phyloP scores from a whole-genome alignment of 2,113 vertebrate genomes.

The Cochlearius cochlearius region DNA sequence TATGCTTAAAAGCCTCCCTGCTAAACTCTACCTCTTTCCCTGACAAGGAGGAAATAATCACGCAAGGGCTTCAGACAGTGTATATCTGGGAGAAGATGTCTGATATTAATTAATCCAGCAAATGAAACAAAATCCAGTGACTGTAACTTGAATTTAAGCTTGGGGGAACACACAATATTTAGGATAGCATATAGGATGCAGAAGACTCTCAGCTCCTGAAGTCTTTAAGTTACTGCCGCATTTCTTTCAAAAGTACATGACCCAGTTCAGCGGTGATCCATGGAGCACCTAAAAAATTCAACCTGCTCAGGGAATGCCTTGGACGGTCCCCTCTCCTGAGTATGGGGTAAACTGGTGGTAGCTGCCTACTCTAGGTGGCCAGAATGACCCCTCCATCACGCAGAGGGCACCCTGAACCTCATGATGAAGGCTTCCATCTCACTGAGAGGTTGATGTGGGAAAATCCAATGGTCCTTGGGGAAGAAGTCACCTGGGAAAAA shows the following conservation, averaged over 20 bases:
- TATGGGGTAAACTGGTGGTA: not conserved
- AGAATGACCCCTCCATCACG: not conserved
- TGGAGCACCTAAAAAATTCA: not conserved
- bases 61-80: not conserved
- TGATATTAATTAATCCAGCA: not conserved
- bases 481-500: not conserved
- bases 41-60: not conserved
- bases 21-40: not conserved
- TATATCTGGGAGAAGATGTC: not conserved
- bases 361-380: not conserved
- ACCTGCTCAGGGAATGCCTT: not conserved
- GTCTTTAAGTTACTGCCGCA: not conserved
- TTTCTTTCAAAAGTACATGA: not conserved
- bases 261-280: not conserved
- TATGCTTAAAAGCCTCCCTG: not conserved
- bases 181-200: not conserved
- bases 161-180: not conserved
- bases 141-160: not conserved
- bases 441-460: not conserved
- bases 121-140: not conserved
- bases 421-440: not conserved
- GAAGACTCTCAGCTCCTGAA: not conserved
- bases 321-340: not conserved
- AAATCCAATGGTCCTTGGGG: not conserved
- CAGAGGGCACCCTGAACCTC: not conserved